Percentiles rank a stretch among this genome's conserved stretches.
Evolutionary conservation across 2,797 vertebrate genomes (phyloP).

Genomic region (Molossus molossus): DNA sequence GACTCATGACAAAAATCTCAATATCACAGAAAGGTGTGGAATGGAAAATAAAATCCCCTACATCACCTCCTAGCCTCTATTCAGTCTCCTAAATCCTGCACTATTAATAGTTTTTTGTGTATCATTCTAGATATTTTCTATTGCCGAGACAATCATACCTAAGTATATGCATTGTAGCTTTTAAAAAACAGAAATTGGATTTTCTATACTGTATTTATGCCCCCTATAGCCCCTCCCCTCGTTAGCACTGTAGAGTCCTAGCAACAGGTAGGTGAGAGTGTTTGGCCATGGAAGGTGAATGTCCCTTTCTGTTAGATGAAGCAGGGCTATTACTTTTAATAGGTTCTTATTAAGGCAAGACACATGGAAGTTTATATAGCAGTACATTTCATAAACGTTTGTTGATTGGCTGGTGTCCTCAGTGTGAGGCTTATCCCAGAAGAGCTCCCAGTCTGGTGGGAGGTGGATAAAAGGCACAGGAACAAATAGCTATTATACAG

Average conservation of each 20-base stretch:
- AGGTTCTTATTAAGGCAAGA: slow-evolving; percentile 41
- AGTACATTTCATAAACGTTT: slow-evolving; percentile 39
- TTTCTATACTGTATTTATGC: background rate
- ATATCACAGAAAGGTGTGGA: slow-evolving; percentile 18
- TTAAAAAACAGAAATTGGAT: background rate
- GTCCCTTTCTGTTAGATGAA: background rate
- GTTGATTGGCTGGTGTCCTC: background rate
- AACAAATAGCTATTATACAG: slow-evolving; percentile 51
- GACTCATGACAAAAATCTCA: slow-evolving; percentile 49
- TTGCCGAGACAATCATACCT: background rate
- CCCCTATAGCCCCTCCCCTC: rapidly evolving
- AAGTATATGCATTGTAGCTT: background rate
- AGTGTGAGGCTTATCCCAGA: background rate
- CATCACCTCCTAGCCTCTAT: background rate
- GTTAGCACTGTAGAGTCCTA: background rate
- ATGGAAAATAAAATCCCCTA: slow-evolving; percentile 40
- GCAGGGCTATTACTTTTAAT: background rate
- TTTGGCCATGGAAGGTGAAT: background rate
- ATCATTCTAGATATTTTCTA: background rate
- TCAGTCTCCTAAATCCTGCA: background rate
- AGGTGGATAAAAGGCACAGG: background rate
- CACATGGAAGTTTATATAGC: slow-evolving; percentile 39
- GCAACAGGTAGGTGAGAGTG: background rate
- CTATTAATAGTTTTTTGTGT: background rate
- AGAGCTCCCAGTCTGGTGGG: slow-evolving; percentile 14